Evolutionary conservation across 2,113 vertebrate species (phyloP).

Genomic region (Acanthisitta chloris): DNA sequence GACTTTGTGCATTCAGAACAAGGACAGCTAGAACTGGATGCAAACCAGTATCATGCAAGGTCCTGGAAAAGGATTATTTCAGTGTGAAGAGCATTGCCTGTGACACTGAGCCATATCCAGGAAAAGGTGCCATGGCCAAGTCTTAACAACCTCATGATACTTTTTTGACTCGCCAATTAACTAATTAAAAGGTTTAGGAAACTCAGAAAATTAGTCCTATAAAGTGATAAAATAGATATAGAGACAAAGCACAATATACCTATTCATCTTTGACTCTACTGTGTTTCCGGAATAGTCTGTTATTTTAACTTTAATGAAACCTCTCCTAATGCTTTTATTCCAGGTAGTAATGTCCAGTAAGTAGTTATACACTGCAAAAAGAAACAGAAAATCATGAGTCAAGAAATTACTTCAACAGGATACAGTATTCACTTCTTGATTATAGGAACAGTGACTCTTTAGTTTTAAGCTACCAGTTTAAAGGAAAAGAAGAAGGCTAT

Average conservation of each 20-base stretch:
- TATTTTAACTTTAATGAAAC: constrained; percentile 81
- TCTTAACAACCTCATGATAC: background rate
- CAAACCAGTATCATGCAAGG: background rate
- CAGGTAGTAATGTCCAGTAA: constrained; percentile 81
- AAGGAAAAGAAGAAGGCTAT: background rate
- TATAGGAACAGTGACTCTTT: background rate
- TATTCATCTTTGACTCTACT: constrained; percentile 74
- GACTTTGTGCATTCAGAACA: background rate
- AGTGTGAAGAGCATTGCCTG: background rate
- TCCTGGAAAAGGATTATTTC: background rate
- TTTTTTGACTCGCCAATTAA: background rate
- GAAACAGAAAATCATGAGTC: background rate
- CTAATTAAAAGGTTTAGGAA: background rate
- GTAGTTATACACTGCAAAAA: constrained; percentile 77
- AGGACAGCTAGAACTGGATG: background rate
- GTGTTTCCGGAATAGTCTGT: constrained; percentile 46
- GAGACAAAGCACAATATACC: constrained; percentile 69
- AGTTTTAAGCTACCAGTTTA: background rate
- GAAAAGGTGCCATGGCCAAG: background rate
- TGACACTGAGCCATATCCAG: background rate
- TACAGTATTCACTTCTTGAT: background rate
- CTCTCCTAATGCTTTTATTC: constrained; percentile 76
- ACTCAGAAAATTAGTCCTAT: background rate
- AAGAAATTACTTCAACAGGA: background rate
- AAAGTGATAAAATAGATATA: background rate